Evolutionary conservation across 2,113 vertebrate species (phyloP).

Genomic region (Anarhynchus alexandrinus): DNA sequence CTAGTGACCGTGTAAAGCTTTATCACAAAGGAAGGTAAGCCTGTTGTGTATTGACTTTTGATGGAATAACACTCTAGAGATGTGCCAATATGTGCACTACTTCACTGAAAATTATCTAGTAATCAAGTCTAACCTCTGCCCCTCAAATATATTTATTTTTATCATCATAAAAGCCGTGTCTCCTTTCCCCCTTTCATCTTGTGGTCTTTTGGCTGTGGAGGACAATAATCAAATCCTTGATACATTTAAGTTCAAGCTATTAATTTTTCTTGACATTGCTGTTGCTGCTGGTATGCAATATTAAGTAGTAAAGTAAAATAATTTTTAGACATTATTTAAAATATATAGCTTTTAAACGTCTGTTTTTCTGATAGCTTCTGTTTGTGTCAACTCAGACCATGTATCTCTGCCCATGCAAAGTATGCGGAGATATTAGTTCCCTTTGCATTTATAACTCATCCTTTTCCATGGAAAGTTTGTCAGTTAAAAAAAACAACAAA

Average conservation of each 20-base stretch:
- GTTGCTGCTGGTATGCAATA: not conserved
- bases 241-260: not conserved
- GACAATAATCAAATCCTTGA: not conserved
- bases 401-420: not conserved
- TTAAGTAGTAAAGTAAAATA: not conserved
- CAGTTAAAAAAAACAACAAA: not conserved
- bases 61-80: not conserved
- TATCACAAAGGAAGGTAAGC: constrained; percentile 88
- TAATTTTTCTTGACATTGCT: not conserved
- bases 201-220: not conserved
- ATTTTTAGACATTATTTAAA: not conserved
- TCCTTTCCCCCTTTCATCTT: not conserved
- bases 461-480: not conserved
- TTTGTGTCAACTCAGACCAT: not conserved
- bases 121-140: not conserved
- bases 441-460: not conserved
- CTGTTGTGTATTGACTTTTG: not conserved
- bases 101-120: not conserved
- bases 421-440: not conserved
- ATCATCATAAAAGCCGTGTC: not conserved
- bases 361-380: not conserved
- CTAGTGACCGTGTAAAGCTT: constrained; percentile 85
- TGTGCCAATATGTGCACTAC: not conserved
- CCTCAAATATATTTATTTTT: not conserved
- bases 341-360: not conserved